phyloP scores from a whole-genome alignment of 1,140 invertebrate genomes.

The Prorops nasuta region DNA sequence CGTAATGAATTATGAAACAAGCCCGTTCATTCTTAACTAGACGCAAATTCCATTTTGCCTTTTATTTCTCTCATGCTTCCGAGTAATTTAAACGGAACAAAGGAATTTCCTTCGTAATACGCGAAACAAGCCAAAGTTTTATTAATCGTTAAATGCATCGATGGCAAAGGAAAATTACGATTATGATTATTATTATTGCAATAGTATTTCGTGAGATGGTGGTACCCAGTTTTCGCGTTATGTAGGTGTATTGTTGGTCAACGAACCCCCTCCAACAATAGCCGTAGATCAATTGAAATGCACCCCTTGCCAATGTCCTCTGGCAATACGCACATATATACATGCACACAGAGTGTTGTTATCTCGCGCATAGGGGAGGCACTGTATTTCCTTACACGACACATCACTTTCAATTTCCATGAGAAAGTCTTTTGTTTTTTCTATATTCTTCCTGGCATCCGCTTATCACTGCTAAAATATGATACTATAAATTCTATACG shows the following conservation, averaged over 20 bases:
- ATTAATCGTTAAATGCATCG: slow-evolving; percentile 1
- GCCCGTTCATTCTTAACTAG: too few species aligned
- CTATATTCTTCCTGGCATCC: neutral
- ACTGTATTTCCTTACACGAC: slow-evolving; percentile 11
- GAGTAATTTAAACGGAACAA: neutral
- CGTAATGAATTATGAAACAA: too few species aligned
- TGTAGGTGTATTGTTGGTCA: slow-evolving; percentile 23
- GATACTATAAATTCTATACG: neutral
- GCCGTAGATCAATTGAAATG: slow-evolving; percentile 31
- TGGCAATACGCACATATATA: too few species aligned
- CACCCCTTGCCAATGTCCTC: slow-evolving; percentile 19
- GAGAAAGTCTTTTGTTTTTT: too few species aligned
- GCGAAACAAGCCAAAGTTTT: slow-evolving; percentile 1
- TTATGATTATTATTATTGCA: neutral
- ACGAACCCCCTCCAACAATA: slow-evolving; percentile 20
- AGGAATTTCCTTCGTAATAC: neutral
- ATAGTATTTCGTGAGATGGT: neutral
- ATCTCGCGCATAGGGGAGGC: slow-evolving; percentile 13
- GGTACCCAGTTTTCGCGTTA: slow-evolving; percentile 7
- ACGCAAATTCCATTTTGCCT: too few species aligned
- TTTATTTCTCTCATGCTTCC: too few species aligned
- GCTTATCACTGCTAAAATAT: neutral
- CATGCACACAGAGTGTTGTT: slow-evolving; percentile 6
- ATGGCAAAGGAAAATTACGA: too few species aligned
- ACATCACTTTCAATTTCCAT: slow-evolving; percentile 4